Conservation (phyloP, 1,140 invertebrate species). For the Megathymus violae region DNA sequence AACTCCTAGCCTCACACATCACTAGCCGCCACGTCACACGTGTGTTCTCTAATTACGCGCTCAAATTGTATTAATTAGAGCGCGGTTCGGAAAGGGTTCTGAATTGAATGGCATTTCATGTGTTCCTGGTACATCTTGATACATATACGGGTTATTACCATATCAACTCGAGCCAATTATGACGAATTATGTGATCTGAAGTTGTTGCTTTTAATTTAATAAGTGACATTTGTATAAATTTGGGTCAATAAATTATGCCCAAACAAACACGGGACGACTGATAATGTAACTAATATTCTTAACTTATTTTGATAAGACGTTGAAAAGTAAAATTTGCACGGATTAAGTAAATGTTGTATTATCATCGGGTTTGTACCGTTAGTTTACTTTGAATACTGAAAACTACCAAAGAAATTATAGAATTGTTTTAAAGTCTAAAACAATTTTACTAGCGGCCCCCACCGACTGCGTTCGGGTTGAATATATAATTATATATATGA, state of each 20-base stretch:
- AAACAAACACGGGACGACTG: background rate
- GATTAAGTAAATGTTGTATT: too few species aligned
- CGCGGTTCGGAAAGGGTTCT: conserved; percentile 72
- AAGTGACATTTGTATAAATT: conserved; percentile 28
- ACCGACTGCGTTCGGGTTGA: too few species aligned
- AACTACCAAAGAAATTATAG: too few species aligned
- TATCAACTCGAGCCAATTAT: conserved; percentile 40
- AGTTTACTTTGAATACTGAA: too few species aligned
- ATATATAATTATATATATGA: too few species aligned
- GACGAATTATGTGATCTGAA: conserved; percentile 31
- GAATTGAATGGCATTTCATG: conserved; percentile 62
- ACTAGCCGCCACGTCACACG: conserved; percentile 56
- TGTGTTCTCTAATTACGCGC: conserved; percentile 70
- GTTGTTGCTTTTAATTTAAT: conserved; percentile 29
- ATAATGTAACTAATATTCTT: too few species aligned
- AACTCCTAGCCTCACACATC: conserved; percentile 38
- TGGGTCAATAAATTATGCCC: conserved; percentile 9
- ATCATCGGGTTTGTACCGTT: too few species aligned
- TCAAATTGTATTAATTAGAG: conserved; percentile 80
- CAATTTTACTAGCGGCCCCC: too few species aligned
- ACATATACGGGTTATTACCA: conserved; percentile 54
- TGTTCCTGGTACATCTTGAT: conserved; percentile 25
- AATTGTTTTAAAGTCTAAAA: too few species aligned
- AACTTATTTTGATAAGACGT: too few species aligned
- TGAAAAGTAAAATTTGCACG: too few species aligned